Conservation (phyloP, 2,113 vertebrate species). For the Rattus norvegicus region GRCr8 NC_086026.1:15819501-15820000, state of each 20-base stretch:
- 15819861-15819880: no score
- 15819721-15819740: not conserved
- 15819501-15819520: no score
- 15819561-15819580: not conserved
- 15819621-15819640: not conserved
- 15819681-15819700: not conserved
- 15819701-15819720: not conserved
- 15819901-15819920: no score
- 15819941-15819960: no score
- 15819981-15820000: no score
- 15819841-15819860: no score
- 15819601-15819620: not conserved
- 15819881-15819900: no score
- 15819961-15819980: no score
- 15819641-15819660: not conserved
- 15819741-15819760: not conserved
- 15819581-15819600: not conserved
- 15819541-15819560: not conserved
- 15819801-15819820: no score
- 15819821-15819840: no score
- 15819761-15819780: not conserved
- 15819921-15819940: no score
- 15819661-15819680: not conserved
- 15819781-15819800: no score
- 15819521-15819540: not conserved